These are phyloP conservation scores for Acheta domesticus DNA, from an alignment of 2,888 invertebrate genomes.

Conservation along the genomic window DNA sequence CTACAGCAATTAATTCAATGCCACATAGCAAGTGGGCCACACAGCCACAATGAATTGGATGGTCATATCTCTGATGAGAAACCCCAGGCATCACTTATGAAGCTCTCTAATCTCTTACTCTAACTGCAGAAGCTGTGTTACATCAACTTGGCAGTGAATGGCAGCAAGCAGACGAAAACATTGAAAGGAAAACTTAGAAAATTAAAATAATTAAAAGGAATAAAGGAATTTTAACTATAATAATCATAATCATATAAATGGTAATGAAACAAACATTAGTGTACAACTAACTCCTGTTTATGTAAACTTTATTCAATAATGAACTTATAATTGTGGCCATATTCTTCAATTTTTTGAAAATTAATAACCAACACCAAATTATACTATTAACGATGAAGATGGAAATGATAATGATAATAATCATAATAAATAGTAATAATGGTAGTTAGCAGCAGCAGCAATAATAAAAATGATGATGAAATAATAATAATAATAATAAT, in stretches of 20 bases:
- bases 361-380: constrained; percentile 30
- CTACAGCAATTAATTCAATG: background rate
- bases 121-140: constrained; percentile 25
- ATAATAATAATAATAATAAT: background rate
- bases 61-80: constrained; percentile 30
- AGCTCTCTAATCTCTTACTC: constrained; percentile 4
- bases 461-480: background rate
- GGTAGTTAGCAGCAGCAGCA: background rate
- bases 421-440: background rate
- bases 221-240: constrained; percentile 12
- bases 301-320: constrained; percentile 4
- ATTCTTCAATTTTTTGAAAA: background rate
- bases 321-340: background rate
- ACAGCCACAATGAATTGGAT: constrained; percentile 28
- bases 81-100: constrained; percentile 25
- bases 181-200: background rate
- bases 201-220: constrained; percentile 23
- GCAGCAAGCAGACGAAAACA: constrained; percentile 26
- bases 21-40: constrained; percentile 1
- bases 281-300: constrained; percentile 22
- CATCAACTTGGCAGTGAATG: constrained; percentile 30
- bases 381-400: background rate
- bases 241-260: constrained; percentile 20
- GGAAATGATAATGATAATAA: background rate
- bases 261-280: constrained; percentile 19